Conservation (phyloP, 53 echinoderm and acorn worm genomes). For the Holothuria scabra region DNA sequence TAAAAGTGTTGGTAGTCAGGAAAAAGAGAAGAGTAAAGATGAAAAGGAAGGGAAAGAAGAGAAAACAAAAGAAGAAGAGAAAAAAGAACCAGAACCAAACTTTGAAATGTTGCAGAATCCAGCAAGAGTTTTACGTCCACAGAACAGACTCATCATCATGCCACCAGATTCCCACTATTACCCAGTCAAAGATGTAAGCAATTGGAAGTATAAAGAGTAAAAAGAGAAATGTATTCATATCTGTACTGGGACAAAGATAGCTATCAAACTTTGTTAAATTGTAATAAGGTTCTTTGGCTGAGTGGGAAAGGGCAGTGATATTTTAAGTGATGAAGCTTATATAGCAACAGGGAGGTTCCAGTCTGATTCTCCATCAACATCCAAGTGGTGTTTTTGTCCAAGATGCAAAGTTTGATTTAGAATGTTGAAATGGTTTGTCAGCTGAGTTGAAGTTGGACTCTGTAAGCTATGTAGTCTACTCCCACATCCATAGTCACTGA, state of each 20-base stretch:
- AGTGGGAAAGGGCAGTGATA: too few species aligned
- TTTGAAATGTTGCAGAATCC: slow-evolving; percentile 91
- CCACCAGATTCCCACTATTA: slow-evolving; percentile 60
- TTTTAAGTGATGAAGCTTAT: too few species aligned
- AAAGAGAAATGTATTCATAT: too few species aligned
- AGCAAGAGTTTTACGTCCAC: slow-evolving; percentile 77
- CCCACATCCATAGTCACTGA: too few species aligned
- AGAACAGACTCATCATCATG: slow-evolving; percentile 75
- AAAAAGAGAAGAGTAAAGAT: slow-evolving; percentile 49
- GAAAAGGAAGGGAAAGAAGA: slow-evolving; percentile 37
- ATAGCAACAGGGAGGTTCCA: too few species aligned
- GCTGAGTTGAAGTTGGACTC: too few species aligned
- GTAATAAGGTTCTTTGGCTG: neutral
- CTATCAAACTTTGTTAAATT: neutral
- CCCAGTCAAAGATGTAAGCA: slow-evolving; percentile 83
- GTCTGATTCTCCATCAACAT: neutral
- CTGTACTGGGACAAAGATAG: neutral
- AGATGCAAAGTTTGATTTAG: too few species aligned
- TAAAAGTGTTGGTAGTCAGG: slow-evolving; percentile 12
- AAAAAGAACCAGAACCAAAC: slow-evolving; percentile 72
- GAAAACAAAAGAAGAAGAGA: slow-evolving; percentile 35
- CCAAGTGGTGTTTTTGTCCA: too few species aligned
- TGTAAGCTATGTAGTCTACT: too few species aligned
- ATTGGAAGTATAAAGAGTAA: neutral
- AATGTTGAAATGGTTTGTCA: too few species aligned